A percentile compares a stretch with the other conserved stretches of the same genome.
These are phyloP conservation scores for Burhinus oedicnemus DNA, from an alignment of 2,113 vertebrate species.

Conservation along the genomic window DNA sequence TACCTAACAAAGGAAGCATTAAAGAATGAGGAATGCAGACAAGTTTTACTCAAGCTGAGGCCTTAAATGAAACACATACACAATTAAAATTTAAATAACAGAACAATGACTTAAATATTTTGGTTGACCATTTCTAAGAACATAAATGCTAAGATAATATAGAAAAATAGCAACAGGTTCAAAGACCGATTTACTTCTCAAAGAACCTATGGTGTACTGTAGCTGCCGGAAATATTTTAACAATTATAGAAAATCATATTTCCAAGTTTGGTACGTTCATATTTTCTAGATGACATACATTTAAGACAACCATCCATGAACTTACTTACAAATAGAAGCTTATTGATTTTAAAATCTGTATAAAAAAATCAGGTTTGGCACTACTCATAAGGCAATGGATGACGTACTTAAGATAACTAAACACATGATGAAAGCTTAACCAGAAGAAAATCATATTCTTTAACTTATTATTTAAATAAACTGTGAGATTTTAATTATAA, in stretches of 20 bases:
- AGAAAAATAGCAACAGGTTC: constrained; percentile 47
- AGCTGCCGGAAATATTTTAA: constrained; percentile 70
- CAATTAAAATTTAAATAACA: constrained; percentile 41
- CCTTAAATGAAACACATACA: constrained; percentile 23
- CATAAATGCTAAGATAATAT: constrained; percentile 12
- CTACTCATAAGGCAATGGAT: constrained; percentile 73
- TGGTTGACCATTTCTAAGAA: not conserved
- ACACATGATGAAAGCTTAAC: constrained; percentile 59
- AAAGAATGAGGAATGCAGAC: constrained; percentile 31
- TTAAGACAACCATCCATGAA: constrained; percentile 56
- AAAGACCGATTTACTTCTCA: constrained; percentile 17
- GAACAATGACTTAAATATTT: constrained; percentile 8
- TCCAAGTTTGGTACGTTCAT: constrained; percentile 65
- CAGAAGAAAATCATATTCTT: constrained; percentile 49
- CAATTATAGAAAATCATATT: constrained; percentile 70
- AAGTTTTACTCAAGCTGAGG: constrained; percentile 14
- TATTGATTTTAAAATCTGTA: constrained; percentile 64
- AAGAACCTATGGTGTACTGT: constrained; percentile 52
- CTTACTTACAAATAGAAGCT: constrained; percentile 75
- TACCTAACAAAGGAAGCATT: constrained; percentile 50
- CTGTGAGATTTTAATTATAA: not conserved
- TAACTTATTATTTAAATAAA: constrained; percentile 5
- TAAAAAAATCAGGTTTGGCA: constrained; percentile 71
- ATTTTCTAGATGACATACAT: constrained; percentile 61
- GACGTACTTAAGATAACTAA: constrained; percentile 37